Evolutionary conservation across 2,113 vertebrate genomes (phyloP).

Genomic region (Nycticebus coucang): DNA sequence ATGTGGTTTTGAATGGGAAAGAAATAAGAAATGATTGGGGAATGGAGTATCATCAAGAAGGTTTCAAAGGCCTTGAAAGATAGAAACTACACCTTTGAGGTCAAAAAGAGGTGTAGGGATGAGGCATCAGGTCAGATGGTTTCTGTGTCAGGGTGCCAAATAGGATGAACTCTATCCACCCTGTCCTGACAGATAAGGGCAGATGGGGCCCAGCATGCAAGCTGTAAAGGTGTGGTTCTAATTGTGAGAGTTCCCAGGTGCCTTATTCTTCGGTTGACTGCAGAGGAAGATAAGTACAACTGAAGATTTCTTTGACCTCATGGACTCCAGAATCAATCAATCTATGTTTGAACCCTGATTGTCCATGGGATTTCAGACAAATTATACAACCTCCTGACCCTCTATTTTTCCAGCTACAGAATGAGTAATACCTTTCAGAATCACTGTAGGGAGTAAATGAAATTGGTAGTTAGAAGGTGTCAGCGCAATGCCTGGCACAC

Average conservation of each 20-base stretch:
- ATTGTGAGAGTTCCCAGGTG: not conserved
- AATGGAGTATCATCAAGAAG: not conserved
- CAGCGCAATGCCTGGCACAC: not conserved
- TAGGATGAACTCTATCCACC: not conserved
- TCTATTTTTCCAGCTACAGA: not conserved
- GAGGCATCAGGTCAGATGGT: not conserved
- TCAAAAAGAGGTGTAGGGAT: not conserved
- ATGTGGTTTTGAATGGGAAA: slow-evolving; percentile 1
- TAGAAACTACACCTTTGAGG: not conserved
- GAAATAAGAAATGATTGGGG: not conserved
- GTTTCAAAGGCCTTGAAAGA: not conserved
- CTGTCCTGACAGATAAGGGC: not conserved
- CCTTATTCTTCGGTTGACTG: not conserved
- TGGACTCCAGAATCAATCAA: slow-evolving; percentile 46
- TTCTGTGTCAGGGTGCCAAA: not conserved
- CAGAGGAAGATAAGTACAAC: not conserved
- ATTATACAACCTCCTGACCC: not conserved
- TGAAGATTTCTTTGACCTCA: not conserved
- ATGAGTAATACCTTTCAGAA: not conserved
- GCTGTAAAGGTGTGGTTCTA: not conserved
- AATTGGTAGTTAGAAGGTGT: not conserved
- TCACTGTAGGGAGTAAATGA: not conserved
- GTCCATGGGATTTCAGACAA: not conserved
- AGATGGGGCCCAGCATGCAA: not conserved
- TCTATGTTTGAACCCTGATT: not conserved